These are phyloP conservation scores for Corythaeola cristata DNA, from an alignment of 2,113 vertebrate genomes.

Conservation along the genomic window DNA sequence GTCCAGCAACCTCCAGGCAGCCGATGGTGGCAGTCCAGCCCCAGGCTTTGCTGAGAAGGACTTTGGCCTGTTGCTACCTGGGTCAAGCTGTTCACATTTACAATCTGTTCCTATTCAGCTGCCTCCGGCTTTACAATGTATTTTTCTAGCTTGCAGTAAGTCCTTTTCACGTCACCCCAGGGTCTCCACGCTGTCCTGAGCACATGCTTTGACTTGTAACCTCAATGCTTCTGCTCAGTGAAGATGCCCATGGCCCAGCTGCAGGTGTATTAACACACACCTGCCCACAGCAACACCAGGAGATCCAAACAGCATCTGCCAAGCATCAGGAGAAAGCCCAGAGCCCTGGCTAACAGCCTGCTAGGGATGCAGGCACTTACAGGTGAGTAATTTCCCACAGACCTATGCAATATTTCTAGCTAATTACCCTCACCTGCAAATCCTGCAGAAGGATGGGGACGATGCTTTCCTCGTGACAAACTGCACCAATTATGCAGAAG, in stretches of 20 bases:
- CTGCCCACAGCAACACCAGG: accelerated
- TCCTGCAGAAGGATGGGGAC: not conserved
- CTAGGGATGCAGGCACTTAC: not conserved
- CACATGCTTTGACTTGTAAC: not conserved
- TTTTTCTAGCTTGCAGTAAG: not conserved
- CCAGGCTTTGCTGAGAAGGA: not conserved
- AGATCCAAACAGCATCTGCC: accelerated
- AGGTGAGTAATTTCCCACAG: not conserved
- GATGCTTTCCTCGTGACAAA: not conserved
- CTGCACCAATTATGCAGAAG: not conserved
- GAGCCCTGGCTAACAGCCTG: not conserved
- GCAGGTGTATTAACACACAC: accelerated
- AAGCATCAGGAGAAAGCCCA: not conserved
- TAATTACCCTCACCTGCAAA: not conserved
- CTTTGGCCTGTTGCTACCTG: not conserved
- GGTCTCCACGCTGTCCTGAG: not conserved
- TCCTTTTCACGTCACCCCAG: accelerated
- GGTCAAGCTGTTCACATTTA: not conserved
- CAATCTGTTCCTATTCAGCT: not conserved
- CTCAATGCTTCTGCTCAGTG: not conserved
- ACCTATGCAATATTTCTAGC: not conserved
- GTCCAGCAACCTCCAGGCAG: not conserved
- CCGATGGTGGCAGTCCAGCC: accelerated
- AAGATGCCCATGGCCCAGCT: not conserved
- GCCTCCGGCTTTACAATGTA: not conserved